phyloP scores from a whole-genome alignment of 2,113 vertebrate species.

The Chlamydotis undulata region DNA sequence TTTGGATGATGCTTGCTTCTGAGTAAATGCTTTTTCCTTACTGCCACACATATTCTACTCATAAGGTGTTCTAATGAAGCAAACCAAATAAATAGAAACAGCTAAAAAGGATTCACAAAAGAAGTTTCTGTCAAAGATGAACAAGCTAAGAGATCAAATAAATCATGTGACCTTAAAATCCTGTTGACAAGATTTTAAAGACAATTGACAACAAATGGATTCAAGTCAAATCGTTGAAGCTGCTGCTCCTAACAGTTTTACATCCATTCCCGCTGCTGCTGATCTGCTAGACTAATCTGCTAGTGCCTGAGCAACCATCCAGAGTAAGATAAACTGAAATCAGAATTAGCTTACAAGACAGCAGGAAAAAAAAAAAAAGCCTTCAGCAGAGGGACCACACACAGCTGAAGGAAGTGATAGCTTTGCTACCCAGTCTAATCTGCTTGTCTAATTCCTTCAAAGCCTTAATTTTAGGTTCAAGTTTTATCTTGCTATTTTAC shows the following conservation, averaged over 20 bases:
- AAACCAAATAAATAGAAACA: neutral
- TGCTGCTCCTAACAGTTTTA: slow-evolving; percentile 23
- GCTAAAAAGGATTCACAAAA: neutral
- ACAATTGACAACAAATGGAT: slow-evolving; percentile 48
- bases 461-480: neutral
- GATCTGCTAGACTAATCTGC: slow-evolving; percentile 34
- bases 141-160: neutral
- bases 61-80: neutral
- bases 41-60: neutral
- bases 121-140: neutral
- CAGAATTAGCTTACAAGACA: neutral
- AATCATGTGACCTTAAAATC: neutral
- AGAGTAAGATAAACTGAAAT: neutral
- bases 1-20: neutral
- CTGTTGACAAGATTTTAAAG: slow-evolving; percentile 10
- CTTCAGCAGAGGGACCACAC: neutral
- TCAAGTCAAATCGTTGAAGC: slow-evolving; percentile 36
- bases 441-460: neutral
- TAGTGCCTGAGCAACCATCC: neutral
- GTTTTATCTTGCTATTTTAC: neutral
- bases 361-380: neutral
- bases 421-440: neutral
- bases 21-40: neutral
- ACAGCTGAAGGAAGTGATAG: neutral
- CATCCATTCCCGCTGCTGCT: neutral